A percentile compares a stretch with the other conserved stretches of the same genome.
phyloP scores from a whole-genome alignment of 2,888 invertebrate species.

The Drosophila ochracea region DNA sequence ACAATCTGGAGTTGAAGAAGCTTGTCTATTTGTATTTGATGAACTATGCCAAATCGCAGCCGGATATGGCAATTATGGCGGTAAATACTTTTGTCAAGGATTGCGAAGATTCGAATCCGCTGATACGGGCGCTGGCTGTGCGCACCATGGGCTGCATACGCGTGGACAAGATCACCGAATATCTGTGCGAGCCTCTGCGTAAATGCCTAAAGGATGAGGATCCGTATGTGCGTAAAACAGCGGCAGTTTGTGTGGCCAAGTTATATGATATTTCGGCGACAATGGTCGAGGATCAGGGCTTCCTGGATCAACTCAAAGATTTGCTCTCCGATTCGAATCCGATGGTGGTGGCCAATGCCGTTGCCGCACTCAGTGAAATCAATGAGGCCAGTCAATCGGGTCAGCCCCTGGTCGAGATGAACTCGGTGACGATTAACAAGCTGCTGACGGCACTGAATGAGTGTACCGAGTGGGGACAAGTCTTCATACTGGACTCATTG shows the following conservation, averaged over 20 bases:
- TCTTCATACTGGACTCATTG: slow-evolving; percentile 98
- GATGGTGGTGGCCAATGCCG: slow-evolving; percentile 99
- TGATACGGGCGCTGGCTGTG: slow-evolving; percentile 98
- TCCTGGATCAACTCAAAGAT: slow-evolving; percentile 98
- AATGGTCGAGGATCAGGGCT: slow-evolving; percentile 92
- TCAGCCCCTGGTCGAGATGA: slow-evolving; percentile 97
- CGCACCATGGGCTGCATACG: slow-evolving; percentile 99
- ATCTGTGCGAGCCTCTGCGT: slow-evolving; percentile 98
- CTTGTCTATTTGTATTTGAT: slow-evolving; percentile 99
- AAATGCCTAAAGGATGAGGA: slow-evolving; percentile 98
- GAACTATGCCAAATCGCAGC: slow-evolving; percentile 99
- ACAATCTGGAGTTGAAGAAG: slow-evolving; percentile 99
- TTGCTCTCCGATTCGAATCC: slow-evolving; percentile 99
- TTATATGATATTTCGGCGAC: slow-evolving; percentile 97
- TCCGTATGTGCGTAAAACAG: slow-evolving; percentile 99
- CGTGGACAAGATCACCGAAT: slow-evolving; percentile 99
- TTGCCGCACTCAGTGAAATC: slow-evolving; percentile 99
- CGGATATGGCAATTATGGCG: slow-evolving; percentile 99
- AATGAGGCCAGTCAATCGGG: slow-evolving; percentile 98
- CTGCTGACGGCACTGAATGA: slow-evolving; percentile 98
- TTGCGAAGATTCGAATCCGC: slow-evolving; percentile 99
- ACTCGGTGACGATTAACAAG: slow-evolving; percentile 99
- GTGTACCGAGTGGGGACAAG: slow-evolving; percentile 99
- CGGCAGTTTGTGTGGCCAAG: slow-evolving; percentile 99
- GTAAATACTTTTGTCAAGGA: slow-evolving; percentile 99